Conservation (phyloP, 2,113 vertebrate species). For the Xiphophorus hellerii region DNA sequence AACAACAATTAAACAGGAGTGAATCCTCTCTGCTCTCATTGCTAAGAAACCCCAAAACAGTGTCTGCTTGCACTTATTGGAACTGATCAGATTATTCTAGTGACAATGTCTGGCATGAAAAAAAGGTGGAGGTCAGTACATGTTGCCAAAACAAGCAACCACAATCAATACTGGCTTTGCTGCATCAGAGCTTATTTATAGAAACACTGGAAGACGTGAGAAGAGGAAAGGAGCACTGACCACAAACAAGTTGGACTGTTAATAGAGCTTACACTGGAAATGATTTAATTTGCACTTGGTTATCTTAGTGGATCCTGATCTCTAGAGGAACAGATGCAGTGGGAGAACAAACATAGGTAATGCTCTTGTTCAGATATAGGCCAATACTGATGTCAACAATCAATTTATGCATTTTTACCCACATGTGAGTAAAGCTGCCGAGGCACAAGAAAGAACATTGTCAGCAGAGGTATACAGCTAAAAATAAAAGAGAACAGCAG, state of each 20-base stretch:
- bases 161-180: slow-evolving; percentile 59
- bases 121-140: slow-evolving; percentile 55
- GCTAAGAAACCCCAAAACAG: slow-evolving; percentile 4
- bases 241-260: slow-evolving; percentile 11
- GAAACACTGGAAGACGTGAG: slow-evolving; percentile 47
- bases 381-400: not conserved
- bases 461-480: slow-evolving; percentile 7
- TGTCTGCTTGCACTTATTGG: slow-evolving; percentile 7
- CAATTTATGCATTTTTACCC: not conserved
- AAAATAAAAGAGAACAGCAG: slow-evolving; percentile 31
- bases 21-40: not conserved
- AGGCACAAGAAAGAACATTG: slow-evolving; percentile 9
- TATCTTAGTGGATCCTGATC: not conserved
- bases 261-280: not conserved
- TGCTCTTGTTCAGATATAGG: not conserved
- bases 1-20: not conserved
- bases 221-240: slow-evolving; percentile 10
- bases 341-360: not conserved
- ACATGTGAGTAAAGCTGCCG: slow-evolving; percentile 24
- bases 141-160: slow-evolving; percentile 56
- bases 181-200: slow-evolving; percentile 67
- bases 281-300: not conserved
- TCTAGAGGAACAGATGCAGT: not conserved
- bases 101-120: slow-evolving; percentile 33
- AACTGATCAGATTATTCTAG: slow-evolving; percentile 39